Conservation (phyloP, 2,888 invertebrate species). For the Eudemis profundana region DNA sequence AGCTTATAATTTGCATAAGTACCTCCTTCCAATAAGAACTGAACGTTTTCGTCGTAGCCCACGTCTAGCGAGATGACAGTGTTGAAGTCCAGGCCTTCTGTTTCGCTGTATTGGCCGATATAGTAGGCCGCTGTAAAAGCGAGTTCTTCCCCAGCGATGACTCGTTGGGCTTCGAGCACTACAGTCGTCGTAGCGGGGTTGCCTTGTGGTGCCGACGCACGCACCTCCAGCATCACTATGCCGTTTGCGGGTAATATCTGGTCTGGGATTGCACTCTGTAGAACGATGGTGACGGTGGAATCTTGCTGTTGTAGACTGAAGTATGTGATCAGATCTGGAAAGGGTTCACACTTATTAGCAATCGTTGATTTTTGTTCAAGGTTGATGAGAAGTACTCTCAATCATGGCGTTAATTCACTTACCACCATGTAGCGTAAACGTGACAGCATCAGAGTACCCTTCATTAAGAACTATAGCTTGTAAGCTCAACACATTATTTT, state of each 20-base stretch:
- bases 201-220: constrained; percentile 51
- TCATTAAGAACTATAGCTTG: constrained; percentile 44
- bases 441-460: constrained; percentile 44
- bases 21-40: constrained; percentile 56
- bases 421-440: constrained; percentile 46
- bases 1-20: too few species aligned
- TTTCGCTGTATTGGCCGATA: constrained; percentile 50
- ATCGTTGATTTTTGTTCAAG: neutral
- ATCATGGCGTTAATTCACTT: constrained; percentile 5
- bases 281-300: constrained; percentile 42
- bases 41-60: constrained; percentile 52
- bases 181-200: constrained; percentile 53
- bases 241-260: constrained; percentile 50
- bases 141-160: constrained; percentile 30
- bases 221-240: constrained; percentile 52
- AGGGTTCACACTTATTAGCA: neutral
- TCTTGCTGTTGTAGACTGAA: constrained; percentile 44
- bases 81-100: constrained; percentile 46
- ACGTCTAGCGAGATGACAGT: constrained; percentile 47
- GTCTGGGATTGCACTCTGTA: constrained; percentile 51
- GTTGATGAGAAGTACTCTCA: too few species aligned
- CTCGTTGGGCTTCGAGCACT: constrained; percentile 48
- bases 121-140: constrained; percentile 52
- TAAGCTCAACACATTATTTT: constrained; percentile 33
- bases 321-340: constrained; percentile 49